phyloP scores from a whole-genome alignment of 2,888 invertebrate genomes.

The Plebejus anna region DNA sequence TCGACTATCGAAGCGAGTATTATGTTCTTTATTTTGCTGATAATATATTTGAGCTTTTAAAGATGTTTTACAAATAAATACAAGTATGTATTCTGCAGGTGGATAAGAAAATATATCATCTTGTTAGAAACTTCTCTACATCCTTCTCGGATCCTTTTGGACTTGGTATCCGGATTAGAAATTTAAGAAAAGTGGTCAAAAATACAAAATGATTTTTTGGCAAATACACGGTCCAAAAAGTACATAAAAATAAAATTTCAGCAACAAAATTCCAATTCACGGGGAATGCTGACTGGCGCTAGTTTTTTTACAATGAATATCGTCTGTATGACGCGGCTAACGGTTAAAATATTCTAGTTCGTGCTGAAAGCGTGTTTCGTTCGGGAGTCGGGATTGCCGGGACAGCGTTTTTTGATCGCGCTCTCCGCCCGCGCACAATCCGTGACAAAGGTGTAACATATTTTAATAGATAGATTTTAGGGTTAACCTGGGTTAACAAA shows the following conservation, averaged over 20 bases:
- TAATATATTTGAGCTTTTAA: background rate
- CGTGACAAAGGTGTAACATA: background rate
- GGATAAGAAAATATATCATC: too few species aligned
- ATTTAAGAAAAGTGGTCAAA: too few species aligned
- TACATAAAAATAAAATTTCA: background rate
- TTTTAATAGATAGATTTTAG: background rate
- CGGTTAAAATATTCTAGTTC: background rate
- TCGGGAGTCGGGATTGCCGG: background rate
- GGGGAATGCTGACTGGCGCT: background rate
- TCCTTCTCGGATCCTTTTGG: too few species aligned
- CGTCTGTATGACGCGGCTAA: background rate
- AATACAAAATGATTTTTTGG: too few species aligned
- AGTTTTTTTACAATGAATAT: slow-evolving; percentile 1
- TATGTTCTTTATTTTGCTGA: background rate
- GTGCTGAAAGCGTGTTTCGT: background rate
- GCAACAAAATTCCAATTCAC: background rate
- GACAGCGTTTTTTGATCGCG: background rate
- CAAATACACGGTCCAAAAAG: background rate
- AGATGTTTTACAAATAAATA: background rate
- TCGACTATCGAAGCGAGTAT: background rate
- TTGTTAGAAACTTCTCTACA: too few species aligned
- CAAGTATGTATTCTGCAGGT: too few species aligned
- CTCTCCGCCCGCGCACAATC: background rate
- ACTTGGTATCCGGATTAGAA: too few species aligned
- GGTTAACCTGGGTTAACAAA: background rate